Base-by-base conservation (phyloP, 2,113 vertebrate species). In the Terrapene triunguis region DNA sequence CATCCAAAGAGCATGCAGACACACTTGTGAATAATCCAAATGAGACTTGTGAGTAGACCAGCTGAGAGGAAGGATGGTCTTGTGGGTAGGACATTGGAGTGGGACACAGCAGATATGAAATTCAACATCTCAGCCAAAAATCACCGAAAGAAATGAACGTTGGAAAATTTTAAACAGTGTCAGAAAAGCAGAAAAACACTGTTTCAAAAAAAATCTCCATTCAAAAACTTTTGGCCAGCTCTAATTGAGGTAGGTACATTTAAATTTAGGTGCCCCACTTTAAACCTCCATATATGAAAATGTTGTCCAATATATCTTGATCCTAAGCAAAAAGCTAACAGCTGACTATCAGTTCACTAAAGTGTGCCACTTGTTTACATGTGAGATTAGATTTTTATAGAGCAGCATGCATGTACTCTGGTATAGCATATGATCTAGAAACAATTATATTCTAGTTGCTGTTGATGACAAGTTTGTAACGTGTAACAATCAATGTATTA, bases 21-120 rank as follows among this genome's bases (percentile, higher is more conserved):
- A 53, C 42, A 53, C n/a, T 7, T 19, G 10, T n/a, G 27, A 80
- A 27, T 62, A 82, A 82, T 65, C 53, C 44, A 11, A 14, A 4
- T 25, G 2, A 79, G 27, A 87, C 27, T 50, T 35, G 53, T 32
- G 3, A 87, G 35, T 0, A 0, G 9, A 4, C 2, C 44, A 47
- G 6, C 2, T 47, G 90, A 53, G 51, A 19, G 17, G 17, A 53
- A 53, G 17, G 51, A 53, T 19, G 51, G 51, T 53, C 17, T 53
- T 53, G 16, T 53, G 51, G 51, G 51, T 53, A 53, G 17, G 51
- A 53, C 17, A 53, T 53, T 53, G 17, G 17, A 6, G 6, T 53
- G 17, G 48, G 48, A 50, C 48, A 50, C 12, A 50, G 48, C 48
- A 50, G 51, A 53, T 53, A 53, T 53, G 51, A 53, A 53, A 53